Evolutionary conservation across 2,797 vertebrate species (phyloP), one percentile per base, ranked within the genome.

Genomic region (Melanogrammus aeglefinus): DNA sequence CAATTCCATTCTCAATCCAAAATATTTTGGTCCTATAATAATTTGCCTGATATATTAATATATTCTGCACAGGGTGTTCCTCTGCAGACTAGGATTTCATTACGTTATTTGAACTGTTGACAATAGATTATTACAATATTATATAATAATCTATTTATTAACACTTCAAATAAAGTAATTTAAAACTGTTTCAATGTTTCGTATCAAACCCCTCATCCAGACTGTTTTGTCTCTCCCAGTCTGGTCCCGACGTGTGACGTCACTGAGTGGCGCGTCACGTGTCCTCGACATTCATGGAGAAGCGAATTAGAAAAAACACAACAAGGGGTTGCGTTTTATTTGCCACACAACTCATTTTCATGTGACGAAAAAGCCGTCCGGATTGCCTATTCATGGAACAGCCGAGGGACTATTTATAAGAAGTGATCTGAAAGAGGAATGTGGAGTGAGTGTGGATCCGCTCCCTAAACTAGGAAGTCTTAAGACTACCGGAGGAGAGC

Each of bases 391-490:
- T 69, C 63, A 24, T 24, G 24, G 63, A 27, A 6, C 24, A 10
- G 10, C 63, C 63, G 63, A 69, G 3, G 24, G 63, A 69, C 63
- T 27, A 27, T 27, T 69, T 69, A 69, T 27, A 27, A 69, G 70
- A 35, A 35, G 29, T 33, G 29, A 31, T 35, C 29, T 18, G 70
- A 29, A 72, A 71, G 27, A 33, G 29, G 33, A 21, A 14, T 18
- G 10, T 70, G 24, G 16, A n/a, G 1, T 33, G 29, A 35, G 70
- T 2, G 18, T 6, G 70, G 70, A 31, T 14, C 14, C 33, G 14
- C 29, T 72, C 29, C 70, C 6, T 69, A 69, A 24, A 69, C n/a
- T 69, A 69, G 70, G 70, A 72, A 72, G 70, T 72, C 33, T 14
- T 35, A 24, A n/a, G 63, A 66, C 63, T 66, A 27, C 69, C 14